Conservation (phyloP, 2,888 invertebrate genomes). For the Tenodera sinensis region DNA sequence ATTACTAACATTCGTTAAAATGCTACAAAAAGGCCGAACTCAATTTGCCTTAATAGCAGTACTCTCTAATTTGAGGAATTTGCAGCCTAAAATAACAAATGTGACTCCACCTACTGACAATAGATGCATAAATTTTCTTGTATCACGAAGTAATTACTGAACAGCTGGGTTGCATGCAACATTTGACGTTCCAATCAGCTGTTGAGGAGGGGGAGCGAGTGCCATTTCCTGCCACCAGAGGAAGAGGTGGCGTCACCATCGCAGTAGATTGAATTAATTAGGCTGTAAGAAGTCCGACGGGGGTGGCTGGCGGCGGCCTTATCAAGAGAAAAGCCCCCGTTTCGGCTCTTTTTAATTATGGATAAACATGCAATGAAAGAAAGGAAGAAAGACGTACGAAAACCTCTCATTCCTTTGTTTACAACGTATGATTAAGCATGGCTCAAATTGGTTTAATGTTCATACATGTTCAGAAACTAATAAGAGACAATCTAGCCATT, state of each 20-base stretch:
- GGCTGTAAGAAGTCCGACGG: constrained; percentile 7
- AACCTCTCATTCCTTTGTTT: background rate
- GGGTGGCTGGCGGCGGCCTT: background rate
- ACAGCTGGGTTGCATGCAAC: background rate
- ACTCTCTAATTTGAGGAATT: background rate
- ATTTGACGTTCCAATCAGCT: constrained; percentile 14
- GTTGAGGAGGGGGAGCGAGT: constrained; percentile 1
- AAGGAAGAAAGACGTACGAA: background rate
- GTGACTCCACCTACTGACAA: background rate
- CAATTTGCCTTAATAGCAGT: background rate
- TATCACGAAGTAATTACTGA: constrained; percentile 6
- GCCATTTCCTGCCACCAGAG: constrained; percentile 20
- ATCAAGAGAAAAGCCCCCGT: background rate
- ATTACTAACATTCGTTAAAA: background rate
- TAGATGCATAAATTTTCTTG: background rate
- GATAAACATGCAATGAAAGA: background rate
- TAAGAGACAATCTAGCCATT: too few relatives aligned
- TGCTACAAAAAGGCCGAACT: background rate
- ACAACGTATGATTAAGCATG: background rate
- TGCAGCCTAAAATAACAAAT: background rate
- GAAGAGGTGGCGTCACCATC: constrained; percentile 21
- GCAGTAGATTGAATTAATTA: constrained; percentile 25
- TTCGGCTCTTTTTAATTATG: background rate
- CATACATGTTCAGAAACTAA: too few relatives aligned
- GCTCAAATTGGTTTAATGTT: background rate